These are phyloP conservation scores for Apogon hyalosoma DNA, from an alignment of 2,797 vertebrate genomes.

Conservation along the genomic window DNA sequence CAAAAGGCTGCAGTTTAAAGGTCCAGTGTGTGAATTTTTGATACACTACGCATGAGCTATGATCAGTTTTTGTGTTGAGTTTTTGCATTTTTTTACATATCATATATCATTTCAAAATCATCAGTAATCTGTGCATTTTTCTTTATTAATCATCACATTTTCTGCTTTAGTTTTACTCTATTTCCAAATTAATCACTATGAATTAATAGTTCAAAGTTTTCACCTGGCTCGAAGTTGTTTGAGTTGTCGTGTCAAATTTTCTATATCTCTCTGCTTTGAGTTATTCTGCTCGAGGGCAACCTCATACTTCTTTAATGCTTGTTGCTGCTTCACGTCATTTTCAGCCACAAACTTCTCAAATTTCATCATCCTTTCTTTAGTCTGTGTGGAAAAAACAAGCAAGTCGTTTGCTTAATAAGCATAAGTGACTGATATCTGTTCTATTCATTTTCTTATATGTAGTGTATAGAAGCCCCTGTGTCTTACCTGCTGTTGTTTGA, in stretches of 20 bases:
- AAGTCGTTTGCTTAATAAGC: not conserved
- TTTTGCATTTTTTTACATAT: too few relatives aligned
- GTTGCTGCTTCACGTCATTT: constrained; percentile 75
- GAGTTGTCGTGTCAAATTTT: constrained; percentile 74
- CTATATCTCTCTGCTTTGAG: constrained; percentile 74
- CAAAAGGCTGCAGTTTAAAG: not conserved
- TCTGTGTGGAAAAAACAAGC: constrained; percentile 60
- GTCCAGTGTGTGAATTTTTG: too few relatives aligned
- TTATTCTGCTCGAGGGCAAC: constrained; percentile 74
- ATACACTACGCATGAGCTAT: too few relatives aligned
- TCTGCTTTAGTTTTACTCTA: too few relatives aligned
- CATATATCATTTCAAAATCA: too few relatives aligned
- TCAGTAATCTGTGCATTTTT: too few relatives aligned
- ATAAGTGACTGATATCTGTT: not conserved
- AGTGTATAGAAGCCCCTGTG: not conserved
- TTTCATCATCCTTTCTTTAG: constrained; percentile 72
- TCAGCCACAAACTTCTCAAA: constrained; percentile 83
- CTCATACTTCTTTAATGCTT: constrained; percentile 78
- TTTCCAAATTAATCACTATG: not conserved
- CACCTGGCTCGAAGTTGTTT: constrained; percentile 76
- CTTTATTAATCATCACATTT: too few relatives aligned
- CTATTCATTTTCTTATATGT: not conserved
- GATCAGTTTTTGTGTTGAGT: too few relatives aligned
- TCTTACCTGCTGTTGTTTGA: constrained; percentile 79
- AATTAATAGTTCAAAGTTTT: not conserved